Evolutionary conservation across 2,888 invertebrate genomes (phyloP).

Genomic region (Pemphredon lugubris): DNA sequence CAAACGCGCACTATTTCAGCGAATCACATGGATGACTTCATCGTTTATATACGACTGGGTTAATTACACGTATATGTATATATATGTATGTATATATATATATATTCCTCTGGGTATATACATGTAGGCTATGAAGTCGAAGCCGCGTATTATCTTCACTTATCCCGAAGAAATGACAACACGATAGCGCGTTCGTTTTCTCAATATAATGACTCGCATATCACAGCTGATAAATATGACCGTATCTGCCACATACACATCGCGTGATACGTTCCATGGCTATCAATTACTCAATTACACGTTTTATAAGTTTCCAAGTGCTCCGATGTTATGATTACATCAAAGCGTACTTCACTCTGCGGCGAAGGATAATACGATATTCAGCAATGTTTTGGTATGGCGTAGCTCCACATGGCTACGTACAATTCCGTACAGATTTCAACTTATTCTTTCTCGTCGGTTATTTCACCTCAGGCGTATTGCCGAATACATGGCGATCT

Average conservation of each 20-base stretch:
- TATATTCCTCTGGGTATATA: no score
- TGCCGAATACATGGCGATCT: not conserved
- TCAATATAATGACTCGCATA: constrained; percentile 10
- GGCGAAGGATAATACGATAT: constrained; percentile 7
- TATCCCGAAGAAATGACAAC: not conserved
- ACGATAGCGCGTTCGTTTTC: constrained; percentile 2
- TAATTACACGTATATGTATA: not conserved
- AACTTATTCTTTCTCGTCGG: constrained; percentile 1
- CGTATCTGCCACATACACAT: constrained; percentile 3
- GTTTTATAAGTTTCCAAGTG: not conserved
- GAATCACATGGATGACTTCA: not conserved
- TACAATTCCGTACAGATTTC: not conserved
- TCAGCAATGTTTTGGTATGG: constrained; percentile 1
- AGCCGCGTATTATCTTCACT: constrained; percentile 1
- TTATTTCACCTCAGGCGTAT: constrained; percentile 1
- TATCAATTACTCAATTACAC: not conserved
- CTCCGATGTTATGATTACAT: constrained; percentile 4
- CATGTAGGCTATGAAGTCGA: no score
- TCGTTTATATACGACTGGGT: not conserved
- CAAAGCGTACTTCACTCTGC: constrained; percentile 12
- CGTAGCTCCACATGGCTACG: constrained; percentile 11
- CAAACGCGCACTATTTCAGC: no score
- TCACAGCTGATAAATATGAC: constrained; percentile 13
- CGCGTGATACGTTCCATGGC: not conserved
- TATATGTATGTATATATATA: no score